Conservation (phyloP, 2,113 vertebrate species). For the Mionectes macconnelli region DNA sequence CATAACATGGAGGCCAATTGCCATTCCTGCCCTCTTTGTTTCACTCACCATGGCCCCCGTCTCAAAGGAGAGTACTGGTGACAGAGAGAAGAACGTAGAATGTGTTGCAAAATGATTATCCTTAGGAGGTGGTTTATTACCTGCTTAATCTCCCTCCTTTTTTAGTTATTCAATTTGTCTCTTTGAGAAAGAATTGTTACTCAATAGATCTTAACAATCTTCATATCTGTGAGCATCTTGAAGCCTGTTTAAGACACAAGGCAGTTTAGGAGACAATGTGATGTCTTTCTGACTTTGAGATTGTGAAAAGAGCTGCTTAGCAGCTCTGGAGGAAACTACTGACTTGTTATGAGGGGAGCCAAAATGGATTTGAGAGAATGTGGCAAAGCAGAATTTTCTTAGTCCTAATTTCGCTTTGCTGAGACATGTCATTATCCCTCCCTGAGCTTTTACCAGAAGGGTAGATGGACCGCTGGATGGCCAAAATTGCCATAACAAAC, state of each 20-base stretch:
- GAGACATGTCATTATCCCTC: background rate
- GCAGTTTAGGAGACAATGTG: background rate
- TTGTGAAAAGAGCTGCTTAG: background rate
- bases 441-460: background rate
- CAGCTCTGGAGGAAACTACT: background rate
- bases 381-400: background rate
- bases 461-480: background rate
- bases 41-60: background rate
- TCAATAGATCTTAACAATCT: background rate
- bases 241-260: background rate
- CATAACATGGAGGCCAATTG: background rate
- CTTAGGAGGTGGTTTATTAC: background rate
- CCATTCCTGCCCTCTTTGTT: background rate
- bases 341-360: background rate
- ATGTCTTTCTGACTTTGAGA: background rate
- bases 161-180: background rate
- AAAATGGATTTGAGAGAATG: background rate
- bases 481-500: background rate
- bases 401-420: background rate
- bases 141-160: background rate
- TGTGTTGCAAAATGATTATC: background rate
- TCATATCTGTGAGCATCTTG: background rate
- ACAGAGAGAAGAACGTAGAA: background rate
- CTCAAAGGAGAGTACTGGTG: background rate
- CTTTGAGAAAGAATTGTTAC: background rate